A percentile compares a stretch with the other conserved stretches of the same genome.
Evolutionary conservation across 2,888 invertebrate species (phyloP).

Genomic region (Drosophila nigritarsus): DNA sequence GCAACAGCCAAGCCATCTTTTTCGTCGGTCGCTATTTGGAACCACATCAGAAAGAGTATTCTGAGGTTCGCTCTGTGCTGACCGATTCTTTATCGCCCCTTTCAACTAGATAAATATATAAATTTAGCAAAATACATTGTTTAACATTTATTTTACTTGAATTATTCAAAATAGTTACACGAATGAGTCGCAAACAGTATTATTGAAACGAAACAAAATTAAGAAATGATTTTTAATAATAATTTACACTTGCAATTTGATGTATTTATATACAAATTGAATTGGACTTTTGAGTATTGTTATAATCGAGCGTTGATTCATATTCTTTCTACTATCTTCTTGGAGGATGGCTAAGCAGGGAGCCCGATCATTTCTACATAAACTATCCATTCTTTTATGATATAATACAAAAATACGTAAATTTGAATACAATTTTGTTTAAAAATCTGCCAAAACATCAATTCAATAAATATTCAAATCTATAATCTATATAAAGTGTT

Average conservation of each 20-base stretch:
- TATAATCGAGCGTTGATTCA: not conserved
- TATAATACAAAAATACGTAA: not conserved
- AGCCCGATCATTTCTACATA: not conserved
- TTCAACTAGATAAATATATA: not conserved
- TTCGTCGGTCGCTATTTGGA: conserved; percentile 74
- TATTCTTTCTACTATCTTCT: not conserved
- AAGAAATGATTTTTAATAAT: not conserved
- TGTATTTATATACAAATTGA: not conserved
- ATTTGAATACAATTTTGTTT: not conserved
- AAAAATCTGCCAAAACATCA: not conserved
- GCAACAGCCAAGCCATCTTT: conserved; percentile 65
- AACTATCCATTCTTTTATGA: not conserved
- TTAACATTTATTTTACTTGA: not conserved
- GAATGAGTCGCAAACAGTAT: not conserved
- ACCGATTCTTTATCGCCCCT: not conserved
- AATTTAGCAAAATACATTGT: not conserved
- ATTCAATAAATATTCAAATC: not conserved
- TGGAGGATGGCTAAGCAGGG: not conserved
- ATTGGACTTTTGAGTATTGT: not conserved
- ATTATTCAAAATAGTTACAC: not conserved
- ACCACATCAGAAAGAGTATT: not conserved
- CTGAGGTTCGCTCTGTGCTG: not conserved
- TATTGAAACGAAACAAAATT: not conserved
- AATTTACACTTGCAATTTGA: not conserved
- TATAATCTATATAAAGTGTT: not conserved